Conservation (phyloP, 2,797 vertebrate species). For the Poeciliopsis gracilis region DNA sequence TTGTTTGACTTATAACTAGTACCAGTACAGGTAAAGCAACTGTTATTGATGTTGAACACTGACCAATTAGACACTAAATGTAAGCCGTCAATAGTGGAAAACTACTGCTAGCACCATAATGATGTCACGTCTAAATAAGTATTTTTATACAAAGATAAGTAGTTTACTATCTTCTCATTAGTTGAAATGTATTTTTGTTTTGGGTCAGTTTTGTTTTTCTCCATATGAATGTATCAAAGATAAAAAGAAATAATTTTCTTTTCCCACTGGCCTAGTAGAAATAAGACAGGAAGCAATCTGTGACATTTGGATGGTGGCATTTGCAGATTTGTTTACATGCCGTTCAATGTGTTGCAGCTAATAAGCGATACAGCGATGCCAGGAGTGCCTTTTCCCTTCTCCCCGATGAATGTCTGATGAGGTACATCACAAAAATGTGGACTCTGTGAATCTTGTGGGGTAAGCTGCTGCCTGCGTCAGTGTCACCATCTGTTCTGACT, state of each 20-base stretch:
- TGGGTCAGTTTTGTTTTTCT: not conserved
- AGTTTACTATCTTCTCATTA: not conserved
- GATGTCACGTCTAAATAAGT: not conserved
- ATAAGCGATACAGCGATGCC: not conserved
- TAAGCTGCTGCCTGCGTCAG: constrained; percentile 4
- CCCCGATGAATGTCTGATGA: constrained; percentile 10
- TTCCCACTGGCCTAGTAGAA: not conserved
- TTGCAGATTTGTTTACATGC: constrained; percentile 16
- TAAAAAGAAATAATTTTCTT: not conserved
- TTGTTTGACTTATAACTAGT: too few species aligned
- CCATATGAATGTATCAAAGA: not conserved
- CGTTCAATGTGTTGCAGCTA: constrained; percentile 10
- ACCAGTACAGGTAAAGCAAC: too few species aligned
- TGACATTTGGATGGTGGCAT: constrained; percentile 21
- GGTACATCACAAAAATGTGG: not conserved
- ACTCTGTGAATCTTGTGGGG: not conserved
- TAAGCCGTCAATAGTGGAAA: not conserved
- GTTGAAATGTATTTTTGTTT: not conserved
- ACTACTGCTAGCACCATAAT: not conserved
- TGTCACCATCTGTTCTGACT: constrained; percentile 14
- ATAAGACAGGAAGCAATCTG: not conserved
- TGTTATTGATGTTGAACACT: not conserved
- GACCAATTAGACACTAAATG: not conserved
- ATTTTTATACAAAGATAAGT: not conserved
- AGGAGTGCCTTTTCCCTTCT: not conserved